phyloP scores from a whole-genome alignment of 2,888 invertebrate genomes.

The Vannuccia rotundouncinata region DNA sequence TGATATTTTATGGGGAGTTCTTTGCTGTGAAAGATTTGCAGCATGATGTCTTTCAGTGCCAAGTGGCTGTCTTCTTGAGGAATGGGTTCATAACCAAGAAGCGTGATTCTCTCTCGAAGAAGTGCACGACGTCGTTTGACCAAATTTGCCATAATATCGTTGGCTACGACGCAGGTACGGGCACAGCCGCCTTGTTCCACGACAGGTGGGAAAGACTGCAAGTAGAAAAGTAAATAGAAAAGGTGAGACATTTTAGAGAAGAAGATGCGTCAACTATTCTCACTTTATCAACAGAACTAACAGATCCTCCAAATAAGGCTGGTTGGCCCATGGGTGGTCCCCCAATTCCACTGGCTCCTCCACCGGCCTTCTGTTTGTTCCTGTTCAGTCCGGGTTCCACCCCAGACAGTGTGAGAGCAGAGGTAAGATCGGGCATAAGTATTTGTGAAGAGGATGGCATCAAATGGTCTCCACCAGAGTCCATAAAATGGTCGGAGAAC shows the following conservation, averaged over 20 bases:
- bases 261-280: too few species aligned
- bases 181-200: constrained; percentile 28
- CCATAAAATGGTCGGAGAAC: constrained; percentile 31
- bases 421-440: constrained; percentile 30
- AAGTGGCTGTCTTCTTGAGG: constrained; percentile 10
- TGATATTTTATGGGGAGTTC: constrained; percentile 29
- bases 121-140: constrained; percentile 28
- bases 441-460: background rate
- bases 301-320: background rate
- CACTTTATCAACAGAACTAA: background rate
- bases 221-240: too few species aligned
- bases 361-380: background rate
- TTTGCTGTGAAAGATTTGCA: constrained; percentile 37
- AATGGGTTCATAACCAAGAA: constrained; percentile 33
- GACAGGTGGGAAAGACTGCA: background rate
- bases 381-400: constrained; percentile 23
- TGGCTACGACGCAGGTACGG: constrained; percentile 26
- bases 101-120: constrained; percentile 27
- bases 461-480: background rate
- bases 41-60: constrained; percentile 33
- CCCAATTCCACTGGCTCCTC: background rate
- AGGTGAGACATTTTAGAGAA: too few species aligned
- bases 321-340: background rate
- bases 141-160: constrained; percentile 25
- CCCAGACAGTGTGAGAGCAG: constrained; percentile 35